Base-by-base conservation (phyloP, 2,113 vertebrate genomes). In the Petaurus breviceps region DNA sequence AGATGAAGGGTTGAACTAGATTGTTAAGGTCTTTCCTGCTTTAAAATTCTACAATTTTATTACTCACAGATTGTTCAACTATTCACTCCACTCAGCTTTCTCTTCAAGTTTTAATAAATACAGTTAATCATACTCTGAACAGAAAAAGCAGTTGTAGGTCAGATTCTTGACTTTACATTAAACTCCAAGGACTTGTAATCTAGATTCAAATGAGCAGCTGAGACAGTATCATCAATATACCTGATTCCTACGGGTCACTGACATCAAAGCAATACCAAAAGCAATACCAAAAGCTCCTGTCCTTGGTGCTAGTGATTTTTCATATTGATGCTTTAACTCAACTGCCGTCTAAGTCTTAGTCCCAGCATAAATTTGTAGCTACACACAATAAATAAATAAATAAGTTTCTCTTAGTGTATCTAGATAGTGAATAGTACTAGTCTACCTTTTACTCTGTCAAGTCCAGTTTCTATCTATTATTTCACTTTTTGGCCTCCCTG, bases 271-370 rank as follows among this genome's bases (percentile, higher is more conserved):
- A 0, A 95, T 96, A 93, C 92, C 0, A 51, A 52, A 68, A 91
- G 93, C 2, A 0, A 95, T 96, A 93, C 92, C 0, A 51, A 52
- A 68, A 89, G 93, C 90, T 96, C 91, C 96, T 97, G 77, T 96
- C 97, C 96, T 95, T 98, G 97, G 97, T 98, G 93, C 95, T 97
- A 96, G 94, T 68, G 46, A 90, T 96, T 95, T 97, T 96, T 97
- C 77, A 50, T 8, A 51, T 57, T 90, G 95, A 93, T 91, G n/a
- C 12, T 49, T 12, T 92, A 25, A 95, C 54, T 93, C 89, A 43
- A 51, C 0, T 0, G 31, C 92, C 93, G 22, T 90, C 95, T 90
- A 90, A 96, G 95, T 90, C 95, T 50, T 89, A 50, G 31, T 96
- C 93, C 43, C 91, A 94, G 61, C 53, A 96, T 90, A 51, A 23